Base-by-base conservation (phyloP, 2,888 invertebrate genomes). In the Lysandra bellargus region DNA sequence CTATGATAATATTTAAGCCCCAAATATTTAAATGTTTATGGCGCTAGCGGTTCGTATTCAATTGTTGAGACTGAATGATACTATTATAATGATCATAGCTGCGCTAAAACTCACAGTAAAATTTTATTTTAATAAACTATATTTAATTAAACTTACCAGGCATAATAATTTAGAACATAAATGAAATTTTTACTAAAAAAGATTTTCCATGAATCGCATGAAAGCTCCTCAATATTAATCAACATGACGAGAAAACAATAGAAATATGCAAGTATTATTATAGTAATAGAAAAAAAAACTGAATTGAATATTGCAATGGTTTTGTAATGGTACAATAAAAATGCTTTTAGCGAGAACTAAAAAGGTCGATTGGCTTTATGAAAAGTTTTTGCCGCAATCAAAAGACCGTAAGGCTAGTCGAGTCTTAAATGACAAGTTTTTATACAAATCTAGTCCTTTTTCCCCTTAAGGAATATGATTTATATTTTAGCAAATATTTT, bases 331-430 rank as follows among this genome's bases (percentile, higher is more conserved):
- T 17, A 23, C 23, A 23, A 75, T 75, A 49, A 75, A 75, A 75
- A 75, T 12, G 44, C 75, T 75, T 75, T 75, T 75, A 75, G 75
- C 30, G 23, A 30, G 49, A 75, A 12, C 9, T 75, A 23, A 75
- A 75, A 44, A 37, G 23, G 23, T 23, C 49, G 49, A 49, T 75
- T 44, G 75, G 49, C 69, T 75, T 23, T 75, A 44, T 75, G 75
- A 75, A 12, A 12, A 14, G 44, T 75, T 75, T 75, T 75, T 75
- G 23, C 75, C 3, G 49, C 75, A 30, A 49, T 75, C 75, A 12
- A 75, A 49, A 30, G 23, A 9, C 12, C 44, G 44, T 40, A 37
- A 49, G 49, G 4, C 1, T 9, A 12, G 33, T n/a, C 30, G 74
- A 49, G 49, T 49, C 49, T 23, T 74, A 14, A 49, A 49, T 12